These are phyloP conservation scores for Lycophotia porphyrea DNA, from an alignment of 2,888 invertebrate species.

Conservation along the genomic window DNA sequence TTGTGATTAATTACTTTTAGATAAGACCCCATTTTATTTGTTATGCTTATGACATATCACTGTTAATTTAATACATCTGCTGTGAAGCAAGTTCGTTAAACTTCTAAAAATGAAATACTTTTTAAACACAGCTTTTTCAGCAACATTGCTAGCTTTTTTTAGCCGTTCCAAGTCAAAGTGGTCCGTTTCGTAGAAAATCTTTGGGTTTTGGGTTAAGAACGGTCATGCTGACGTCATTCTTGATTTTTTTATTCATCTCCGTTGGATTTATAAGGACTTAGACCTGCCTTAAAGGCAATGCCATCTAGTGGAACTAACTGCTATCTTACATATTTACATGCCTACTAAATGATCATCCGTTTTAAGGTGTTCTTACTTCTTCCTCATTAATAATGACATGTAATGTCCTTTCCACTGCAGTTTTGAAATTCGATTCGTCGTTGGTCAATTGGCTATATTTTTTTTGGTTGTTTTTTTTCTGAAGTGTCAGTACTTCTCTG, in stretches of 20 bases:
- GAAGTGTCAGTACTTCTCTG: neutral
- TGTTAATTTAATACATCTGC: constrained; percentile 46
- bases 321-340: constrained; percentile 22
- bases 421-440: neutral
- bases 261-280: constrained; percentile 18
- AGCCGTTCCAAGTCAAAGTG: neutral
- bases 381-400: neutral
- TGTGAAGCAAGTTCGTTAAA: constrained; percentile 56
- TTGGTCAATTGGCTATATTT: neutral
- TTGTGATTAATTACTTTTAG: constrained; percentile 69
- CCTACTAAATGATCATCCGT: constrained; percentile 7
- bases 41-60: constrained; percentile 44
- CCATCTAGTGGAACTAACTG: constrained; percentile 37
- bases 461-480: neutral
- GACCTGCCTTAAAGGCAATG: constrained; percentile 28
- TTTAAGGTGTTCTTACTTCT: constrained; percentile 3
- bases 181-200: constrained; percentile 1
- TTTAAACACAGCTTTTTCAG: neutral
- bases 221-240: constrained; percentile 28
- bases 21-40: constrained; percentile 59
- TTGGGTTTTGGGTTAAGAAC: constrained; percentile 9
- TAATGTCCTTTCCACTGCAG: neutral
- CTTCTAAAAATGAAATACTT: constrained; percentile 7
- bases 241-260: constrained; percentile 9
- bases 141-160: constrained; percentile 5